These are phyloP conservation scores for Meta bourneti DNA, from an alignment of 2,888 invertebrate genomes.

Conservation along the genomic window DNA sequence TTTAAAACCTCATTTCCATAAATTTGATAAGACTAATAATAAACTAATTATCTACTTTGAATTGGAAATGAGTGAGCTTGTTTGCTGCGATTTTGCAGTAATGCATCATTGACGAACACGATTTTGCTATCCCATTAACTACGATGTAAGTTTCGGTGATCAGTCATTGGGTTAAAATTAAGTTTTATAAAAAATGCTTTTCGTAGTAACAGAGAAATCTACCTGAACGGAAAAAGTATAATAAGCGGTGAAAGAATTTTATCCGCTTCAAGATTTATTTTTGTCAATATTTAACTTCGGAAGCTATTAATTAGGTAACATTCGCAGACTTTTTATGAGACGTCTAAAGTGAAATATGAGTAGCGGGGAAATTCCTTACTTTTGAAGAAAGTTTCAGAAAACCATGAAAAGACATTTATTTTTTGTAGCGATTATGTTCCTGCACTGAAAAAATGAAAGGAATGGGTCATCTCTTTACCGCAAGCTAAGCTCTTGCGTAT, in stretches of 20 bases:
- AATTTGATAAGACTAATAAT: background rate
- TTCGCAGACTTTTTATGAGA: slow-evolving; percentile 37
- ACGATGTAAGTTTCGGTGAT: slow-evolving; percentile 6
- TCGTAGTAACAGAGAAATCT: background rate
- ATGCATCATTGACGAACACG: slow-evolving; percentile 1
- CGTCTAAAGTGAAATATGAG: slow-evolving; percentile 55
- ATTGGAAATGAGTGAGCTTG: background rate
- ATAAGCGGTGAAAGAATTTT: slow-evolving; percentile 41
- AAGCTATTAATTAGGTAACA: slow-evolving; percentile 52
- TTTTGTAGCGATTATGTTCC: slow-evolving; percentile 1
- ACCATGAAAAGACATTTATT: slow-evolving; percentile 32
- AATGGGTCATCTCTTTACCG: background rate
- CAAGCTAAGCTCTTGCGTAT: background rate
- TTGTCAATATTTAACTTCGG: slow-evolving; percentile 63
- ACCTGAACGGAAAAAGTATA: slow-evolving; percentile 29
- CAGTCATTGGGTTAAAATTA: slow-evolving; percentile 37
- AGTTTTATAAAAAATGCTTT: slow-evolving; percentile 10
- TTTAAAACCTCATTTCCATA: too few relatives aligned
- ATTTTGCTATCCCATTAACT: background rate
- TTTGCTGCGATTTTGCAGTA: background rate
- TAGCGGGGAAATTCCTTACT: slow-evolving; percentile 10
- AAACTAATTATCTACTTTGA: slow-evolving; percentile 23
- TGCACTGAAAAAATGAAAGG: background rate
- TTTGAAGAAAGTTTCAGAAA: slow-evolving; percentile 38
- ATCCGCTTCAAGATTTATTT: slow-evolving; percentile 52